A percentile compares a stretch with the other conserved stretches of the same genome.
These are phyloP conservation scores for Brachyhypopomus occidentalis DNA, from an alignment of 2,113 vertebrate genomes.

Conservation along the genomic window DNA sequence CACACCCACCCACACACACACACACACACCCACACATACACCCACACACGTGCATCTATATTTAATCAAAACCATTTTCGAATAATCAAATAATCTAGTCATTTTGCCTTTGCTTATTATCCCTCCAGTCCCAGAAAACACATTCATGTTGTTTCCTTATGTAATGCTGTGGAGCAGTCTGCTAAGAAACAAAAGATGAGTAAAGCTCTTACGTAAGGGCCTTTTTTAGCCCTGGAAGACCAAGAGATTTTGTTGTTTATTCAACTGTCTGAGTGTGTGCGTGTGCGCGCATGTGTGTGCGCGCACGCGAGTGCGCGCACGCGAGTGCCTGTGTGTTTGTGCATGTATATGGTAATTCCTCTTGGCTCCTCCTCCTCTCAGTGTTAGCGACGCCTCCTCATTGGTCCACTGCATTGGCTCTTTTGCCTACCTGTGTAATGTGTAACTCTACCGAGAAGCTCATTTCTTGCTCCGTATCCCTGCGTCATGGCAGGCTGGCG, in stretches of 20 bases:
- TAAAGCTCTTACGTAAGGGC: conserved; percentile 62
- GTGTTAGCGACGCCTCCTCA: conserved; percentile 40
- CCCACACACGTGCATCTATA: background rate
- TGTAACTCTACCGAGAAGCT: conserved; percentile 41
- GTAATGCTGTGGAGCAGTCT: conserved; percentile 58
- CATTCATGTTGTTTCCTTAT: conserved; percentile 39
- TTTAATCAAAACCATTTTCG: conserved; percentile 2
- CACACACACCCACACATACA: background rate
- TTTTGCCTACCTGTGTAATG: background rate
- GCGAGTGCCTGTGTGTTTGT: conserved; percentile 15
- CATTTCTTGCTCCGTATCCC: conserved; percentile 33
- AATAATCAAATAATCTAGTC: background rate
- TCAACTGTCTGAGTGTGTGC: conserved; percentile 16
- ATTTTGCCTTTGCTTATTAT: background rate
- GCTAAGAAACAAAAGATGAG: conserved; percentile 60
- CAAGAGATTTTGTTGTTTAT: conserved; percentile 17
- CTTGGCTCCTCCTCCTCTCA: conserved; percentile 34
- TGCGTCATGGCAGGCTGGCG: conserved; percentile 21
- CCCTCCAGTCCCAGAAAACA: conserved; percentile 35
- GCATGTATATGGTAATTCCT: conserved; percentile 23
- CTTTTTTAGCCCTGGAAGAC: conserved; percentile 55
- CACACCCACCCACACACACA: background rate
- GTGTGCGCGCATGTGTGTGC: background rate
- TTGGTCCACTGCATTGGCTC: conserved; percentile 31
- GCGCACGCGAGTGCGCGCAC: no score